Evolutionary conservation across 2,113 vertebrate genomes (phyloP).

Genomic region (Pitta sordida): DNA sequence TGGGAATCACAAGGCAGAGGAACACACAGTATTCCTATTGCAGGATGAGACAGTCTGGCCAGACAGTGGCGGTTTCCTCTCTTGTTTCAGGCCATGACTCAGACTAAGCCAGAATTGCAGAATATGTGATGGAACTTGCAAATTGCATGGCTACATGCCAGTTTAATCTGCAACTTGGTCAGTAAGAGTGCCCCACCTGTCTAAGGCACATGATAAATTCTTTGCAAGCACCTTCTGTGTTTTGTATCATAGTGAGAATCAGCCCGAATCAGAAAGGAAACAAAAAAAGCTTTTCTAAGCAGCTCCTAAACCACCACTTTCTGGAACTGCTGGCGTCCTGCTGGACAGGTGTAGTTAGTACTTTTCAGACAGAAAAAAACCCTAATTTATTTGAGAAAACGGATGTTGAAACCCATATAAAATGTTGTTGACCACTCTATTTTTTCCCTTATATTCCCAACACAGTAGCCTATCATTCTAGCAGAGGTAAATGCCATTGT

Average conservation of each 20-base stretch:
- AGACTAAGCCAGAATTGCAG: background rate
- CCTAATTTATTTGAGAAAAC: background rate
- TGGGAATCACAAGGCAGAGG: background rate
- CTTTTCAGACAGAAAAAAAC: background rate
- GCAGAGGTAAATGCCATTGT: background rate
- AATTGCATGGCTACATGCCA: background rate
- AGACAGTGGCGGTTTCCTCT: background rate
- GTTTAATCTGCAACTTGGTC: background rate
- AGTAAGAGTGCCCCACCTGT: background rate
- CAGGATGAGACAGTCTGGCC: slow-evolving; percentile 18
- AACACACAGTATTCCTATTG: background rate
- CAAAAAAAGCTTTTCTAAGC: background rate
- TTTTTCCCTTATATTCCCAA: background rate
- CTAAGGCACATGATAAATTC: background rate
- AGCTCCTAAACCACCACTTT: background rate
- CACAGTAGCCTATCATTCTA: background rate
- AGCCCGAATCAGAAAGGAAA: background rate
- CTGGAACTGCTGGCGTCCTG: background rate
- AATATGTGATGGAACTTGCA: slow-evolving; percentile 1
- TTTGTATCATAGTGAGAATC: background rate
- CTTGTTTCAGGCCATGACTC: background rate
- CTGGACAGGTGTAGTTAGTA: background rate
- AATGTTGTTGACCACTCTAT: background rate
- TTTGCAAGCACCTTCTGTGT: background rate
- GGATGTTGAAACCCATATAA: background rate